phyloP scores from a whole-genome alignment of 2,113 vertebrate genomes.

The Potamarius usumacintae region DNA sequence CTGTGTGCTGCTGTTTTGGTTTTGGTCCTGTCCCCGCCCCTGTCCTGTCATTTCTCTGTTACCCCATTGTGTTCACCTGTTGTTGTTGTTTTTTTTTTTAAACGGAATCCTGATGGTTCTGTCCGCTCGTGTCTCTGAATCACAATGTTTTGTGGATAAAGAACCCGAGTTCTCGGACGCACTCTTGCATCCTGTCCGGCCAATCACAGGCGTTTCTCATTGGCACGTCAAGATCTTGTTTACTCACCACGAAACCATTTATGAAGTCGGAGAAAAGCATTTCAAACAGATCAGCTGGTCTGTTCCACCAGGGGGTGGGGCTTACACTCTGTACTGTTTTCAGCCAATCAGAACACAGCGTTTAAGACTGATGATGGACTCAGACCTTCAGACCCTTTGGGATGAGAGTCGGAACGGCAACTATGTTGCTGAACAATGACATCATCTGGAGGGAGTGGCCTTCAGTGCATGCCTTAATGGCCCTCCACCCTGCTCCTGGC shows the following conservation, averaged over 20 bases:
- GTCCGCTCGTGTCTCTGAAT: background rate
- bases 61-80: background rate
- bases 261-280: background rate
- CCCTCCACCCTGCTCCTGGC: conserved; percentile 47
- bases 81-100: background rate
- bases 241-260: background rate
- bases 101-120: background rate
- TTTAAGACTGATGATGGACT: background rate
- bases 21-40: background rate
- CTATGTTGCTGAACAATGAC: conserved; percentile 16
- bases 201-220: background rate
- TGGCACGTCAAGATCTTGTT: background rate
- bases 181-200: too few relatives aligned
- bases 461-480: conserved; percentile 40
- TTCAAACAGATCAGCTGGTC: background rate
- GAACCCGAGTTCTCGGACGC: too few relatives aligned
- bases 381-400: background rate
- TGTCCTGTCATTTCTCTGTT: background rate
- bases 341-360: background rate
- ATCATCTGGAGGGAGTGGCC: conserved; percentile 37
- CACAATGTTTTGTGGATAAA: background rate
- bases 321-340: background rate
- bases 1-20: too few relatives aligned
- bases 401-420: background rate
- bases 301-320: background rate